A percentile compares a stretch with the other conserved stretches of the same genome.
Conservation (phyloP, 1,140 invertebrate genomes). For the Zaprionus africanus region DNA sequence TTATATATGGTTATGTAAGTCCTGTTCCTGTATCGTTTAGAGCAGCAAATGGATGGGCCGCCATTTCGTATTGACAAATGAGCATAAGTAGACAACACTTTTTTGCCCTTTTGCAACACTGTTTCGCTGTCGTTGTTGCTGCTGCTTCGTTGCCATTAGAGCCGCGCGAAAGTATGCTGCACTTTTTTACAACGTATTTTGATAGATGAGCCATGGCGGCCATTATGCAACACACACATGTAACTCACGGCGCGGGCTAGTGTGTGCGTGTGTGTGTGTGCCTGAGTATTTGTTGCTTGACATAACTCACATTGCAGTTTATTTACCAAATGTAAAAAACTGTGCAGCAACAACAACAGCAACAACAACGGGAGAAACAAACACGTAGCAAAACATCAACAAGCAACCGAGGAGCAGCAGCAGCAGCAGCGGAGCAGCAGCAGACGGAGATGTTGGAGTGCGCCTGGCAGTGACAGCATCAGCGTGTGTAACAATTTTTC, state of each 20-base stretch:
- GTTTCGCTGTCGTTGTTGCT: background rate
- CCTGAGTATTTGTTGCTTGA: conserved; percentile 61
- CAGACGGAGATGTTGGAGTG: conserved; percentile 51
- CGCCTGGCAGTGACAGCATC: conserved; percentile 67
- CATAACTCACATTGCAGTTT: conserved; percentile 78
- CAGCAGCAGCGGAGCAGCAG: conserved; percentile 25
- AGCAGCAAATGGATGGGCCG: conserved; percentile 25
- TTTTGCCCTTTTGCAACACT: conserved; percentile 20
- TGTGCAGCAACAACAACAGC: conserved; percentile 59
- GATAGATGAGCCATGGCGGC: conserved; percentile 78
- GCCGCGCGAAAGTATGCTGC: conserved; percentile 67
- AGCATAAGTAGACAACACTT: conserved; percentile 50
- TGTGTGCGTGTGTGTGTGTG: conserved; percentile 24
- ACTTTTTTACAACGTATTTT: conserved; percentile 74
- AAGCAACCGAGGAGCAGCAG: conserved; percentile 30
- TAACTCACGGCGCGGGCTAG: background rate
- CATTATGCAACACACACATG: conserved; percentile 64
- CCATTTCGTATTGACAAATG: conserved; percentile 50
- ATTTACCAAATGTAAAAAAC: conserved; percentile 69
- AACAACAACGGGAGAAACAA: conserved; percentile 65
- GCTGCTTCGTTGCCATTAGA: conserved; percentile 46
- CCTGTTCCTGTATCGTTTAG: conserved; percentile 24
- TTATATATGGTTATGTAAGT: conserved; percentile 5
- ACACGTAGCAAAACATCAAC: conserved; percentile 56
- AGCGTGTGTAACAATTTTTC: conserved; percentile 77